Percentiles rank a stretch among this genome's conserved stretches.
phyloP scores from a whole-genome alignment of 2,797 vertebrate species.

The Enteromius paludinosus region DNA sequence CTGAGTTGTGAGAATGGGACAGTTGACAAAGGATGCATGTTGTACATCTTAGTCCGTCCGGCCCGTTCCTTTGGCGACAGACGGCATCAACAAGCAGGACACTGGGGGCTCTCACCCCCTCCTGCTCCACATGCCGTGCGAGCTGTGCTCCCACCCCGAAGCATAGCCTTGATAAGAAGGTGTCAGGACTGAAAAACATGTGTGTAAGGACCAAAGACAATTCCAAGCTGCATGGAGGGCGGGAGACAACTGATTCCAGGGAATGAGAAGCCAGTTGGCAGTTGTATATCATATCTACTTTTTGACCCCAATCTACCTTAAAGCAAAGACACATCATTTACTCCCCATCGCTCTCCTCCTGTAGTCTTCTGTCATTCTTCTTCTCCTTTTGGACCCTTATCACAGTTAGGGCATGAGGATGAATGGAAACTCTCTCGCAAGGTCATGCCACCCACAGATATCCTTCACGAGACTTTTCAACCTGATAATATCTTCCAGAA shows the following conservation, averaged over 20 bases:
- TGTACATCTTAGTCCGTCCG: background rate
- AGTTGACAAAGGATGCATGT: conserved; percentile 15
- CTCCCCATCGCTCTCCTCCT: conserved; percentile 47
- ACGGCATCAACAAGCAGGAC: conserved; percentile 36
- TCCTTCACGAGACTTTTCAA: conserved; percentile 33
- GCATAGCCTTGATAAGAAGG: conserved; percentile 82
- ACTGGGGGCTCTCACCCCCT: conserved; percentile 71
- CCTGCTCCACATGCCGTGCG: conserved; percentile 74
- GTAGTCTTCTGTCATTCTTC: conserved; percentile 62
- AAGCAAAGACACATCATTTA: conserved; percentile 25
- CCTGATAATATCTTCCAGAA: conserved; percentile 57
- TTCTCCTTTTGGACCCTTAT: conserved; percentile 64
- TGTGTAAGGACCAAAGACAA: conserved; percentile 67
- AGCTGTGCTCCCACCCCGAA: conserved; percentile 63
- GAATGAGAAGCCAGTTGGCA: conserved; percentile 43
- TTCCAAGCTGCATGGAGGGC: conserved; percentile 61
- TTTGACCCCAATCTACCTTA: conserved; percentile 59
- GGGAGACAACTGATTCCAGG: conserved; percentile 79
- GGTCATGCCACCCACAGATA: conserved; percentile 44
- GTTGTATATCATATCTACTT: conserved; percentile 68
- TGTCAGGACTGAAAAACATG: conserved; percentile 86
- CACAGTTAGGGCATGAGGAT: conserved; percentile 62
- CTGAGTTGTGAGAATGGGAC: conserved; percentile 8
- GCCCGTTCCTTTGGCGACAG: background rate
- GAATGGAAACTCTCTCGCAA: conserved; percentile 63